phyloP scores from a whole-genome alignment of 2,113 vertebrate species.

The Hemiprocne comata region DNA sequence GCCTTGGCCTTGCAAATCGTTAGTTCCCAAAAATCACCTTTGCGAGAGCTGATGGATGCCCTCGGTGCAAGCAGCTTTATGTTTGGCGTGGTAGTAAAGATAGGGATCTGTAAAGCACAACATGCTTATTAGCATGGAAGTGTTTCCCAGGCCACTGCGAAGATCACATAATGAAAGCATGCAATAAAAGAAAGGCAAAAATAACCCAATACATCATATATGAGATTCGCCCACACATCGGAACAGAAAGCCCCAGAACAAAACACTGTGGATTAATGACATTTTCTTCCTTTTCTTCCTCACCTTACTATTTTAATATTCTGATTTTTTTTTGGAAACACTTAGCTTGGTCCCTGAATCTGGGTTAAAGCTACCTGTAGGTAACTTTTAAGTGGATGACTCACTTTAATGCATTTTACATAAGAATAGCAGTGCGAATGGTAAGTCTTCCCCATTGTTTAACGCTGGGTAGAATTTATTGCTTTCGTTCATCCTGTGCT shows the following conservation, averaged over 20 bases:
- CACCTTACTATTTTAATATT: background rate
- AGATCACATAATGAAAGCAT: background rate
- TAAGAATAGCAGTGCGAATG: conserved; percentile 66
- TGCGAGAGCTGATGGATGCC: background rate
- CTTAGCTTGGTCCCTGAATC: conserved; percentile 52
- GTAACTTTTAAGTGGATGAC: conserved; percentile 66
- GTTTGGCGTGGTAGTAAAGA: background rate
- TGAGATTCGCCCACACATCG: background rate
- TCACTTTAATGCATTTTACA: conserved; percentile 74
- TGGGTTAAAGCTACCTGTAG: conserved; percentile 54
- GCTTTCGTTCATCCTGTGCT: conserved; percentile 28
- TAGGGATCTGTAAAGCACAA: background rate
- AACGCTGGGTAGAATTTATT: conserved; percentile 49
- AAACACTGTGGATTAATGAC: background rate
- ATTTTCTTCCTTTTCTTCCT: background rate
- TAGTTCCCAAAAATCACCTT: background rate
- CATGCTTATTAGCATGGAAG: background rate
- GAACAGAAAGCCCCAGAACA: background rate
- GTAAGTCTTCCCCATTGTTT: conserved; percentile 46
- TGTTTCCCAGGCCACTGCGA: background rate
- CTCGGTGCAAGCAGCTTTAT: background rate
- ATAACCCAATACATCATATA: background rate
- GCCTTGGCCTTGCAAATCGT: background rate
- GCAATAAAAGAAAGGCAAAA: background rate
- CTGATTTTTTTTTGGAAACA: background rate